phyloP scores from a whole-genome alignment of 2,797 vertebrate species.

The Peromyscus attwateri region DNA sequence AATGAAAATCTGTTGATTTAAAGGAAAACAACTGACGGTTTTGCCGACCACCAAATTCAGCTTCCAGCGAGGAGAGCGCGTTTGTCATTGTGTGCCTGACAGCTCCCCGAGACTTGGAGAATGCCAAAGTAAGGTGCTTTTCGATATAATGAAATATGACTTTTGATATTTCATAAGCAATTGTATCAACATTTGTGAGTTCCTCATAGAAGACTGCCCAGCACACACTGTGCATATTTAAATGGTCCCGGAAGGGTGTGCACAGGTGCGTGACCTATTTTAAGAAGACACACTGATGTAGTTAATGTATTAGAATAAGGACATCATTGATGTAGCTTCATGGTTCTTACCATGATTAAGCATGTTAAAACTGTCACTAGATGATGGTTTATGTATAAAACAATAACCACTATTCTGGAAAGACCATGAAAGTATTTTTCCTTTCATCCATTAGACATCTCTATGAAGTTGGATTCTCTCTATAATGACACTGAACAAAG shows the following conservation, averaged over 20 bases:
- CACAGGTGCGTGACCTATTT: background rate
- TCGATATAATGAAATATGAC: background rate
- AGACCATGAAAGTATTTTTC: background rate
- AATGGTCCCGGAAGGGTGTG: background rate
- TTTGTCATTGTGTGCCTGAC: background rate
- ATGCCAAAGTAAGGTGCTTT: background rate
- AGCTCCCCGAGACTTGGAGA: background rate
- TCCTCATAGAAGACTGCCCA: background rate
- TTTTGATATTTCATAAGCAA: constrained; percentile 33
- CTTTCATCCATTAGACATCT: background rate
- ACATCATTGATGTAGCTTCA: background rate
- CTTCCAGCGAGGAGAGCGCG: background rate
- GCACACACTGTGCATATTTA: background rate
- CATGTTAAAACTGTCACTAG: background rate
- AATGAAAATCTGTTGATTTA: constrained; percentile 44
- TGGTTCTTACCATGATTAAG: background rate
- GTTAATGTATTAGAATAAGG: background rate
- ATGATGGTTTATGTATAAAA: background rate
- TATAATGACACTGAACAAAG: background rate
- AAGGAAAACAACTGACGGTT: constrained; percentile 22
- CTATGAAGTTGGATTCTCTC: background rate
- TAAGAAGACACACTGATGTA: background rate
- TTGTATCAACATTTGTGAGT: background rate
- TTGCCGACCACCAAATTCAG: constrained; percentile 10
- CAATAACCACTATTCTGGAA: background rate